Evolutionary conservation across 2,797 vertebrate genomes (phyloP).

Genomic region (Leucoraja ocellata): DNA sequence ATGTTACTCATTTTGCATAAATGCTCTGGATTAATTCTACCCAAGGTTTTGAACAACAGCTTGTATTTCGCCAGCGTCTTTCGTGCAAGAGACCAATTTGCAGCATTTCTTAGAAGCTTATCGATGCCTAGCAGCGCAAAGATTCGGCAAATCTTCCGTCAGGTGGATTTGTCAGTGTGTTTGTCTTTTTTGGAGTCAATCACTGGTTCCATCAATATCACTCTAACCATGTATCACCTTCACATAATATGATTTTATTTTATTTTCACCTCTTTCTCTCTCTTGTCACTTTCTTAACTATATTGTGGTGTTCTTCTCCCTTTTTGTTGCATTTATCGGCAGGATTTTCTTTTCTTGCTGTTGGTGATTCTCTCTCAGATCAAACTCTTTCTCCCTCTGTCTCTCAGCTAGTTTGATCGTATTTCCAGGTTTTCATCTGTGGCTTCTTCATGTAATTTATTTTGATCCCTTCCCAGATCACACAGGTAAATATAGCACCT

Average conservation of each 20-base stretch:
- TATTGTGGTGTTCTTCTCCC: background rate
- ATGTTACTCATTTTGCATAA: background rate
- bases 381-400: background rate
- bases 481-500: background rate
- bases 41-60: background rate
- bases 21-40: background rate
- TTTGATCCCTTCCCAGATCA: background rate
- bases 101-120: background rate
- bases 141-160: background rate
- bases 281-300: background rate
- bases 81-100: background rate
- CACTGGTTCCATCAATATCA: background rate
- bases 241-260: background rate
- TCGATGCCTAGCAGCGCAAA: background rate
- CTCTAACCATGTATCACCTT: background rate
- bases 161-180: background rate
- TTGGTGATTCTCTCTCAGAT: background rate
- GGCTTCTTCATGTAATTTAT: background rate
- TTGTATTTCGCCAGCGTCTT: background rate
- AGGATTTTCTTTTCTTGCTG: background rate
- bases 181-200: background rate
- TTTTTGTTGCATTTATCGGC: background rate
- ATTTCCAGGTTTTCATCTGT: no score
- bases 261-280: background rate
- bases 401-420: background rate